Percentiles rank a stretch among this genome's conserved stretches.
These are phyloP conservation scores for Mycalesis mineus DNA, from an alignment of 2,888 invertebrate species.

Conservation along the genomic window DNA sequence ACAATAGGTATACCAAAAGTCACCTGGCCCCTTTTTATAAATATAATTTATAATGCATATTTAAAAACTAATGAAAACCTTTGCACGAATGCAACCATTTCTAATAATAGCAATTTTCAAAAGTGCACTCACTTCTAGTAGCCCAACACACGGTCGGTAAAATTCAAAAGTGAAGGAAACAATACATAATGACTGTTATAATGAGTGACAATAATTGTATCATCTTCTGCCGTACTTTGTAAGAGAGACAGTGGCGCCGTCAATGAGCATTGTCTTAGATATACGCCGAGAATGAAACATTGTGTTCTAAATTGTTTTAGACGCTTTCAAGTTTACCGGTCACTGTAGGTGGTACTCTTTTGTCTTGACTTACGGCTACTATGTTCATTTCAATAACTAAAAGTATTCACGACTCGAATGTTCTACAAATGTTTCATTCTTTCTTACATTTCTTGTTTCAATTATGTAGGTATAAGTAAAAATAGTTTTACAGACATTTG, in stretches of 20 bases:
- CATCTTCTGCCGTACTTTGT: slow-evolving; percentile 16
- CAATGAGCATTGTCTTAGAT: slow-evolving; percentile 22
- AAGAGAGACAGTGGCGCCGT: slow-evolving; percentile 34
- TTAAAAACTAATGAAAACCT: too few species aligned
- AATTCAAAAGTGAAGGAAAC: slow-evolving; percentile 64
- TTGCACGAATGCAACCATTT: too few species aligned
- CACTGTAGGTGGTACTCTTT: background rate
- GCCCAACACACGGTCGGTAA: slow-evolving; percentile 50
- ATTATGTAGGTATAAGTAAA: too few species aligned
- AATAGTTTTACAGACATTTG: too few species aligned
- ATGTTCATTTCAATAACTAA: too few species aligned
- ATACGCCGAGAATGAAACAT: slow-evolving; percentile 8
- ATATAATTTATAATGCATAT: too few species aligned
- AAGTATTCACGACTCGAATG: too few species aligned
- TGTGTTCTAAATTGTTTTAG: slow-evolving; percentile 9
- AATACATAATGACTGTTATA: slow-evolving; percentile 64
- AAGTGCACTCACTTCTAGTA: slow-evolving; percentile 23
- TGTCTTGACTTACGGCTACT: background rate
- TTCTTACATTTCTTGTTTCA: too few species aligned
- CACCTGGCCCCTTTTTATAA: too few species aligned
- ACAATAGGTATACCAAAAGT: too few species aligned
- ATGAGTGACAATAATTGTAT: slow-evolving; percentile 66
- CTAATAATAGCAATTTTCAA: too few species aligned
- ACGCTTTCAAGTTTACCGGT: slow-evolving; percentile 8
- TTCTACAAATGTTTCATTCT: too few species aligned